Evolutionary conservation across 2,113 vertebrate species (phyloP).

Genomic region (Tenebrosternarchus preto): DNA sequence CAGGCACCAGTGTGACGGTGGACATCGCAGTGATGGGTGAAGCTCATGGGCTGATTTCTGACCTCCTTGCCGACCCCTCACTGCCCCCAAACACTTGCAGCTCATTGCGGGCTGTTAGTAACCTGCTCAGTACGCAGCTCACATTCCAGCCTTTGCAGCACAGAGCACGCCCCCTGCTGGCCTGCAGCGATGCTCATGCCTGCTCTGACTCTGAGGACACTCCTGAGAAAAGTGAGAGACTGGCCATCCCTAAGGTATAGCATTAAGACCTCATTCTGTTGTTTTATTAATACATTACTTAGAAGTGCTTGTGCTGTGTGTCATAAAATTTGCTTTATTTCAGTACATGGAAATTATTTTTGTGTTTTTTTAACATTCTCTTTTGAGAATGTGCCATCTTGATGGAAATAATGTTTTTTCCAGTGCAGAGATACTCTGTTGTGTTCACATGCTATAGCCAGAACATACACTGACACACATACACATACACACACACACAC

Average conservation of each 20-base stretch:
- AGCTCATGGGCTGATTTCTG: constrained; percentile 93
- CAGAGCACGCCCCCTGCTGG: constrained; percentile 81
- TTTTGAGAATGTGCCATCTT: neutral
- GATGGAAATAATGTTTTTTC: neutral
- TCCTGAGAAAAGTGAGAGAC: constrained; percentile 87
- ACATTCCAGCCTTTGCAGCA: constrained; percentile 93
- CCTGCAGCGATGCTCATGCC: constrained; percentile 84
- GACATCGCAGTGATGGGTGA: constrained; percentile 98
- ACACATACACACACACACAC: too few relatives aligned
- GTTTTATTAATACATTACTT: neutral
- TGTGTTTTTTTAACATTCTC: neutral
- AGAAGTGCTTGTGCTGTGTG: neutral
- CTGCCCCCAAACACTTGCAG: constrained; percentile 92
- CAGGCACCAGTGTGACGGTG: constrained; percentile 93
- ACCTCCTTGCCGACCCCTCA: constrained; percentile 91
- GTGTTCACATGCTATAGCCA: constrained; percentile 1
- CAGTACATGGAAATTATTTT: neutral
- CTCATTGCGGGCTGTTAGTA: constrained; percentile 91
- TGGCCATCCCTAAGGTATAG: constrained; percentile 88
- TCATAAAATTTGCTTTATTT: too few relatives aligned
- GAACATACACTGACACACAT: too few relatives aligned
- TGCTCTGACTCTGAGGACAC: constrained; percentile 92
- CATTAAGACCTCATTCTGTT: neutral
- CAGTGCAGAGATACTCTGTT: neutral
- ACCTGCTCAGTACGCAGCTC: constrained; percentile 92